Base-by-base conservation (phyloP, 1,140 invertebrate genomes). In the Orussus abietinus region DNA sequence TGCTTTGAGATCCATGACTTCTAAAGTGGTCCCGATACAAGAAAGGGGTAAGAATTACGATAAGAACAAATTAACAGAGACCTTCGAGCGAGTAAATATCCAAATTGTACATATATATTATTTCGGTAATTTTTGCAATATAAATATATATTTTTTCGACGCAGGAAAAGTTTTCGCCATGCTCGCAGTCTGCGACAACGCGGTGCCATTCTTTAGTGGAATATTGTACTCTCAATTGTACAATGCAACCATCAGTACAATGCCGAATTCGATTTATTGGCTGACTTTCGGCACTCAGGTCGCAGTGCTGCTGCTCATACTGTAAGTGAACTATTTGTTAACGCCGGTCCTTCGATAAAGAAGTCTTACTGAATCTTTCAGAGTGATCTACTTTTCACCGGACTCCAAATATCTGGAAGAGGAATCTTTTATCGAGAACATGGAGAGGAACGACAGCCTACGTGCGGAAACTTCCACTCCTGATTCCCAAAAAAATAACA, bases 11-110 rank as follows among this genome's bases (percentile, higher is more conserved):
- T 85, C 86, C 3, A 83, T 88, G 75, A 77, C 80, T 6, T 88
- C 85, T 0, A 89, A 88, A 69, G 66, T 84, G 3, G 76, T 87
- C 12, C 69, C 78, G 2, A 47, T 69, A 3, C 71, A 76, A 18
- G 85, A 89, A 63, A 75, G 85, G 75, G 86, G 85, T 79, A 66
- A 50, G n/a, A n/a, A n/a, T n/a, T n/a, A n/a, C n/a, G n/a, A n/a
- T n/a, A n/a, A n/a, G n/a, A n/a, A n/a, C n/a, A n/a, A n/a, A n/a
- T n/a, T n/a, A n/a, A n/a, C n/a, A n/a, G n/a, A n/a, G n/a, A n/a
- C n/a, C n/a, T n/a, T n/a, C n/a, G n/a, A n/a, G n/a, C n/a, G n/a
- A n/a, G n/a, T n/a, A n/a, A n/a, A n/a, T n/a, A n/a, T n/a, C n/a
- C n/a, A n/a, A n/a, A n/a, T n/a, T n/a, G n/a, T n/a, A n/a, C n/a